These are phyloP conservation scores for Pristionchus arcanus DNA, from an alignment of 2,888 invertebrate genomes.

Conservation along the genomic window DNA sequence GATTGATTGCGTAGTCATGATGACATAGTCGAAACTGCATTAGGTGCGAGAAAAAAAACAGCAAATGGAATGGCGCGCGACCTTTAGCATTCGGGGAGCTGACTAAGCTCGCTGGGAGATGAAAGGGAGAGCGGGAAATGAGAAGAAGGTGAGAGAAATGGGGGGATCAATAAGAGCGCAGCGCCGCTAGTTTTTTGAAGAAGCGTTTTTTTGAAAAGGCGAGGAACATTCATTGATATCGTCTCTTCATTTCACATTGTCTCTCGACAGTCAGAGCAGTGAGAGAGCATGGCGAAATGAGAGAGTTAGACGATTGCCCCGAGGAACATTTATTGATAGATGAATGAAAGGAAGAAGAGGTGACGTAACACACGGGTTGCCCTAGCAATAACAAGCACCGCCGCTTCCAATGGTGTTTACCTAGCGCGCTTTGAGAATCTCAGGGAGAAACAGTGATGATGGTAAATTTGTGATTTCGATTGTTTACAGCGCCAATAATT, in stretches of 20 bases:
- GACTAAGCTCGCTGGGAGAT: conserved; percentile 6
- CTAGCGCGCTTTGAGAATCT: not conserved
- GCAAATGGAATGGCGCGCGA: not conserved
- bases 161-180: conserved; percentile 14
- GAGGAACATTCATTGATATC: no score
- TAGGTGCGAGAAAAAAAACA: not conserved
- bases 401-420: not conserved
- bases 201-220: not conserved
- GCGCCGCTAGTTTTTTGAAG: no score
- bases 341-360: not conserved
- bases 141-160: conserved; percentile 20
- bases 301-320: no score
- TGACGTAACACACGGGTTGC: not conserved
- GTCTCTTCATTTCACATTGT: no score
- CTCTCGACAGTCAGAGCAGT: no score
- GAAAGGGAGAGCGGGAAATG: not conserved
- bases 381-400: not conserved
- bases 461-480: not conserved
- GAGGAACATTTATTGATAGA: not conserved
- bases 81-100: conserved; percentile 6
- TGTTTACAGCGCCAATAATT: not conserved
- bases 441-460: not conserved
- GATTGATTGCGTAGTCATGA: conserved; percentile 35
- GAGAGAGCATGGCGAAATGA: no score
- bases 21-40: no score